Percentiles rank a stretch among this genome's conserved stretches.
Evolutionary conservation across 2,113 vertebrate genomes (phyloP).

Genomic region (Monopterus albus): DNA sequence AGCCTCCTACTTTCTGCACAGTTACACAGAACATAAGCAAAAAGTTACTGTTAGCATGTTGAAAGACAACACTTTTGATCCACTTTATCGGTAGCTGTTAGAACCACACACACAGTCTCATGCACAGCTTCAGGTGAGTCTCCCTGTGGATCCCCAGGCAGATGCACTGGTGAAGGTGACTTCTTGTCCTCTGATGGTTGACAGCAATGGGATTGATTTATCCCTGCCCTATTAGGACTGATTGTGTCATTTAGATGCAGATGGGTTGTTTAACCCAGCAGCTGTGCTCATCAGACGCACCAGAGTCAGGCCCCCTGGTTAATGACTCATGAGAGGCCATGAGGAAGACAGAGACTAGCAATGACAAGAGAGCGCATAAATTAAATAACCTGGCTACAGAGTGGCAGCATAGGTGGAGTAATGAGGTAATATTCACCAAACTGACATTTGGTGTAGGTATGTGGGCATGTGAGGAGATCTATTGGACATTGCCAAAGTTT

Average conservation of each 20-base stretch:
- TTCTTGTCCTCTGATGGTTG: slow-evolving; percentile 61
- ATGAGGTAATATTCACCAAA: too few species aligned
- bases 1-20: slow-evolving; percentile 8
- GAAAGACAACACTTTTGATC: slow-evolving; percentile 34
- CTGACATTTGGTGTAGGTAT: too few species aligned
- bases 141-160: slow-evolving; percentile 37
- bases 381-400: slow-evolving; percentile 10
- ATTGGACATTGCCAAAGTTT: too few species aligned
- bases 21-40: not conserved
- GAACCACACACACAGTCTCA: not conserved
- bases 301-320: slow-evolving; percentile 66
- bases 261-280: slow-evolving; percentile 77
- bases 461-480: too few species aligned
- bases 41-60: slow-evolving; percentile 18
- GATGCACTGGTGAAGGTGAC: slow-evolving; percentile 65
- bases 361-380: slow-evolving; percentile 49
- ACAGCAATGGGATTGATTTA: slow-evolving; percentile 63
- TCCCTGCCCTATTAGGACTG: slow-evolving; percentile 73
- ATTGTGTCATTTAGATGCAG: slow-evolving; percentile 76
- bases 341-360: slow-evolving; percentile 26
- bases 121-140: not conserved
- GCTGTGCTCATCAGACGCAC: slow-evolving; percentile 74
- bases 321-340: slow-evolving; percentile 61
- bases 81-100: too few species aligned
- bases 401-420: slow-evolving; percentile 4